These are phyloP conservation scores for Lamprologus speciosus DNA, from an alignment of 2,113 vertebrate species.

Conservation along the genomic window DNA sequence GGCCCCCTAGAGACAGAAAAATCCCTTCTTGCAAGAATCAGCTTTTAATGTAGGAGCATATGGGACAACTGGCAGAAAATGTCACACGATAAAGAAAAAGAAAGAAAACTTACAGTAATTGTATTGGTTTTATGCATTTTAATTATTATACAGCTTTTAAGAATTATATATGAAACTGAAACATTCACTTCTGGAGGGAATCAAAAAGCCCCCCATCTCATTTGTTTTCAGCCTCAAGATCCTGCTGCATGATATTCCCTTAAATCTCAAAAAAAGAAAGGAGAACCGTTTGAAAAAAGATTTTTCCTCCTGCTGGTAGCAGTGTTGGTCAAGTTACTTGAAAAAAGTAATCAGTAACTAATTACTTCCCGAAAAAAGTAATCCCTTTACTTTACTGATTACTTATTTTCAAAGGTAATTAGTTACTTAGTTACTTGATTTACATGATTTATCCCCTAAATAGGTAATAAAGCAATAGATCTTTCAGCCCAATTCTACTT, in stretches of 20 bases:
- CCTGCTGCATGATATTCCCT: not conserved
- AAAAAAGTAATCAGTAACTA: not conserved
- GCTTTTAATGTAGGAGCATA: not conserved
- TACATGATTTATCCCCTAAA: too few species aligned
- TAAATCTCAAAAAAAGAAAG: not conserved
- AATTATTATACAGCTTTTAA: not conserved
- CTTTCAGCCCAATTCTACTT: too few species aligned
- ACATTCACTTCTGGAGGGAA: not conserved
- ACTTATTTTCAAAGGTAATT: not conserved
- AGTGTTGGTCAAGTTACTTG: not conserved
- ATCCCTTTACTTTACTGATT: not conserved
- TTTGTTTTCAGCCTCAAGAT: not conserved
- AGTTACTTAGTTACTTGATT: not conserved
- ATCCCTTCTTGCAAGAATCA: constrained; percentile 1
- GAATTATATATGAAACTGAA: not conserved
- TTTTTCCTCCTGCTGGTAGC: not conserved
- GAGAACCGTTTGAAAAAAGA: not conserved
- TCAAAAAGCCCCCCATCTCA: not conserved
- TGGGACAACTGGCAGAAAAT: not conserved
- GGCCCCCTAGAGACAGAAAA: not conserved
- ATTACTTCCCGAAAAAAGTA: not conserved
- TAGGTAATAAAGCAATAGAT: too few species aligned
- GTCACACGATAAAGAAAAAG: not conserved
- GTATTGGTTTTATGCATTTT: not conserved
- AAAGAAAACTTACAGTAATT: not conserved